phyloP scores from a whole-genome alignment of 2,113 vertebrate genomes.

The Hydrolagus affinis region DNA sequence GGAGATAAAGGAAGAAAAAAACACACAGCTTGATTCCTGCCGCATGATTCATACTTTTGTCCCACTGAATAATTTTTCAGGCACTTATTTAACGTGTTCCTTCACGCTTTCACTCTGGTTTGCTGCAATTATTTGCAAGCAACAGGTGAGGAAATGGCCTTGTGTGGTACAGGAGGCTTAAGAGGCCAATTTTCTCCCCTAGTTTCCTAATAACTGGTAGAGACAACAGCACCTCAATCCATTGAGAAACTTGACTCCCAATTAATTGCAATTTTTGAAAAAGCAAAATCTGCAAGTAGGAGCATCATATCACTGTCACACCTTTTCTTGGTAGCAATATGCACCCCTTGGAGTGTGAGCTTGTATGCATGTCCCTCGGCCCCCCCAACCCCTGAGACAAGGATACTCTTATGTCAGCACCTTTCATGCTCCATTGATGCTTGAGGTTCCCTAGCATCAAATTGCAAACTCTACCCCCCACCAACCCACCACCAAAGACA shows the following conservation, averaged over 20 bases:
- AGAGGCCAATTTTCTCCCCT: not conserved
- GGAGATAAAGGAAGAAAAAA: not conserved
- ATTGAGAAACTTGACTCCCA: not conserved
- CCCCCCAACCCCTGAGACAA: no score
- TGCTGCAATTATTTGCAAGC: not conserved
- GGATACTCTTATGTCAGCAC: no score
- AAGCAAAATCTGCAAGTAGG: not conserved
- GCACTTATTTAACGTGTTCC: not conserved
- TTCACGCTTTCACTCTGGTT: not conserved
- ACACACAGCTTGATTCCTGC: not conserved
- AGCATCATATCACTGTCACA: not conserved
- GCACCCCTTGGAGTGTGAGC: no score
- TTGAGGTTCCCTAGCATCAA: no score
- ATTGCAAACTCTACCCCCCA: no score
- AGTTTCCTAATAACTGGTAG: not conserved
- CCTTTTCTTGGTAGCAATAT: not conserved
- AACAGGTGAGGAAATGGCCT: not conserved
- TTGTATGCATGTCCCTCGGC: no score
- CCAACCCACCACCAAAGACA: not conserved
- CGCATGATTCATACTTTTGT: slow-evolving; percentile 5
- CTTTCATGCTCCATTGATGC: not conserved
- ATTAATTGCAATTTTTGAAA: slow-evolving; percentile 11
- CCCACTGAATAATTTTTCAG: slow-evolving; percentile 13
- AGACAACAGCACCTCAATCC: not conserved
- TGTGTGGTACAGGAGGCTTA: not conserved